Evolutionary conservation across 2,888 invertebrate species (phyloP).

Genomic region (Nomada goodeniana): DNA sequence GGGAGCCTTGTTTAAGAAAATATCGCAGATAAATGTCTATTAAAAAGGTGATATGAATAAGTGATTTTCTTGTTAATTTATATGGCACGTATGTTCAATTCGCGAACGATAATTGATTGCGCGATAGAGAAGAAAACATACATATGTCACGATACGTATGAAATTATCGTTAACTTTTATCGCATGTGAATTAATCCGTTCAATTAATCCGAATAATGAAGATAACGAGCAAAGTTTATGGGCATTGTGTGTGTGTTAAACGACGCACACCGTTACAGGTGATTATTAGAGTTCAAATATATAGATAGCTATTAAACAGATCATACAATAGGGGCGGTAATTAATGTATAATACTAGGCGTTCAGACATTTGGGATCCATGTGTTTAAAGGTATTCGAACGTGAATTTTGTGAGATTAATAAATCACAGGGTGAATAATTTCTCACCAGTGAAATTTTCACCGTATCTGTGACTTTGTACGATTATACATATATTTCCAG

Average conservation of each 20-base stretch:
- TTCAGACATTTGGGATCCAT: neutral
- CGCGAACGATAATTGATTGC: neutral
- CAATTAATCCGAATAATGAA: slow-evolving; percentile 37
- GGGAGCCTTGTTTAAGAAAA: no score
- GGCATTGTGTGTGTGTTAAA: slow-evolving; percentile 5
- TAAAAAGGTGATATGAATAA: no score
- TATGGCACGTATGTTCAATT: no score
- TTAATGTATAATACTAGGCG: slow-evolving; percentile 12
- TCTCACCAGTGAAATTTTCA: slow-evolving; percentile 18
- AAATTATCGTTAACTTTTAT: slow-evolving; percentile 11
- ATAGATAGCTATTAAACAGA: neutral
- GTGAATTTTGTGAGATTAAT: slow-evolving; percentile 25
- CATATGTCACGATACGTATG: neutral
- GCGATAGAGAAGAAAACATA: neutral
- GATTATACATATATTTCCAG: neutral
- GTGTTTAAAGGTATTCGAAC: neutral
- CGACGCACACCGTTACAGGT: neutral
- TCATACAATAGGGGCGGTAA: slow-evolving; percentile 9
- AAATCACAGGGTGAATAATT: slow-evolving; percentile 22
- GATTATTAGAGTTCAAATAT: slow-evolving; percentile 20
- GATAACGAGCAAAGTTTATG: slow-evolving; percentile 22
- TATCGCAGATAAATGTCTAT: no score
- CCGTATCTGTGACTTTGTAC: neutral
- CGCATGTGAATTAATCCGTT: slow-evolving; percentile 17
- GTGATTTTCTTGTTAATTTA: no score